Percentiles rank a stretch among this genome's conserved stretches.
Evolutionary conservation across 2,113 vertebrate species (phyloP).

Genomic region (Gorsachius goisagi): DNA sequence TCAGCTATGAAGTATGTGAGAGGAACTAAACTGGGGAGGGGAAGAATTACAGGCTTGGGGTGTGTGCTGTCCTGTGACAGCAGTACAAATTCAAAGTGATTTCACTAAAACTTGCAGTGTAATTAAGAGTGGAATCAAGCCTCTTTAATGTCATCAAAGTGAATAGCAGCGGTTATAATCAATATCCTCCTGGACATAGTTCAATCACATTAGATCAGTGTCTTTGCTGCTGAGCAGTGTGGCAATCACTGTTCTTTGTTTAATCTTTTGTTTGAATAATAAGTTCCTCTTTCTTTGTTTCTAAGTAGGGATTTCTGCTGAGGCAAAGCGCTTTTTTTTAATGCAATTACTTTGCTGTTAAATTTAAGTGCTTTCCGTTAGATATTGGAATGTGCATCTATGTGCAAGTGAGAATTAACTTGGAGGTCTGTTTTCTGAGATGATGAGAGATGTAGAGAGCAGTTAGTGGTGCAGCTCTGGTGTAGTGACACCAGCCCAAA

Average conservation of each 20-base stretch:
- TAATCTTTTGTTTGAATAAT: background rate
- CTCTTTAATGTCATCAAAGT: background rate
- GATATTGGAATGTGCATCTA: background rate
- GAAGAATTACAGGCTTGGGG: background rate
- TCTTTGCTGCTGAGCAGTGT: background rate
- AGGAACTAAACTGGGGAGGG: background rate
- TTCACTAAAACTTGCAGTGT: background rate
- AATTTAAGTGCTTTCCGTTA: background rate
- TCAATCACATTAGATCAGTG: background rate
- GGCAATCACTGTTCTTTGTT: slow-evolving; percentile 1
- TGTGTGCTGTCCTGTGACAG: background rate
- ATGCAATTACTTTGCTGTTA: background rate
- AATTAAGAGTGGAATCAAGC: background rate
- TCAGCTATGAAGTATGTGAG: background rate
- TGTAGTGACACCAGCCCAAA: background rate
- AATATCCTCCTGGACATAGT: background rate
- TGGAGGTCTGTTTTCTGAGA: background rate
- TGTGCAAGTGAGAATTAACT: background rate
- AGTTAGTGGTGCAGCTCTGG: background rate
- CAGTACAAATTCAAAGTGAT: background rate
- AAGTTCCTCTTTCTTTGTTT: slow-evolving; percentile 5
- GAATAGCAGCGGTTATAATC: background rate
- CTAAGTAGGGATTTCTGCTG: background rate
- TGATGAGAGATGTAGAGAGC: background rate
- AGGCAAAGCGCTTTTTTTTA: background rate